These are phyloP conservation scores for Crenichthys baileyi DNA, from an alignment of 2,797 vertebrate species.

Conservation along the genomic window DNA sequence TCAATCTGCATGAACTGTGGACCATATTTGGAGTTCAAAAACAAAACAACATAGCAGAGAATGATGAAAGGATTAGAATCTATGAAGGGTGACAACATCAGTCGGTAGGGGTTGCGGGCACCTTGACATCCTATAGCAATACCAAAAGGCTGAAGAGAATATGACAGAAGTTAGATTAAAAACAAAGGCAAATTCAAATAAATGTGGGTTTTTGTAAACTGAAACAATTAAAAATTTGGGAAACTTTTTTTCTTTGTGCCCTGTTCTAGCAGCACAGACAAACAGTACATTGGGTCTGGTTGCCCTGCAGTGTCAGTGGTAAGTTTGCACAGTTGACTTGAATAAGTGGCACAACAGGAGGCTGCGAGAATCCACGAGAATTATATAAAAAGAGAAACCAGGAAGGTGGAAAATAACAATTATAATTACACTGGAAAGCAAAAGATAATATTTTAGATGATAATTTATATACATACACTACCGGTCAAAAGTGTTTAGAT, in stretches of 20 bases:
- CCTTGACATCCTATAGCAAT: neutral
- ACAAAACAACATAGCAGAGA: constrained; percentile 7
- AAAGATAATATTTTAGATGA: no score
- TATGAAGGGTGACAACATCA: neutral
- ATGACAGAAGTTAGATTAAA: neutral
- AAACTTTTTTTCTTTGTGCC: neutral
- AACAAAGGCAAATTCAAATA: constrained; percentile 5
- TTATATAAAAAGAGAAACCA: no score
- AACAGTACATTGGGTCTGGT: neutral
- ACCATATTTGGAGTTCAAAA: constrained; percentile 20
- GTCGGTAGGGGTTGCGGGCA: neutral
- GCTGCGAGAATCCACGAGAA: no score
- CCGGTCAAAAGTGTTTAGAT: no score
- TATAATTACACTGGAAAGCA: no score
- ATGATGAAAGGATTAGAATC: constrained; percentile 23
- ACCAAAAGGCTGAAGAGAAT: neutral
- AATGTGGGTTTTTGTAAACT: neutral
- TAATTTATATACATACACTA: no score
- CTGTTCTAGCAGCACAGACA: neutral
- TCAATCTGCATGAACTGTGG: constrained; percentile 34
- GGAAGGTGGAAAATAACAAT: no score
- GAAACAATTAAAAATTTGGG: neutral
- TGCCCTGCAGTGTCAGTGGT: neutral
- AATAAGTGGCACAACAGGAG: neutral
- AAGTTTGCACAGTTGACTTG: neutral